A percentile compares a stretch with the other conserved stretches of the same genome.
phyloP scores from a whole-genome alignment of 2,888 invertebrate species.

The Drosophila pegasa region DNA sequence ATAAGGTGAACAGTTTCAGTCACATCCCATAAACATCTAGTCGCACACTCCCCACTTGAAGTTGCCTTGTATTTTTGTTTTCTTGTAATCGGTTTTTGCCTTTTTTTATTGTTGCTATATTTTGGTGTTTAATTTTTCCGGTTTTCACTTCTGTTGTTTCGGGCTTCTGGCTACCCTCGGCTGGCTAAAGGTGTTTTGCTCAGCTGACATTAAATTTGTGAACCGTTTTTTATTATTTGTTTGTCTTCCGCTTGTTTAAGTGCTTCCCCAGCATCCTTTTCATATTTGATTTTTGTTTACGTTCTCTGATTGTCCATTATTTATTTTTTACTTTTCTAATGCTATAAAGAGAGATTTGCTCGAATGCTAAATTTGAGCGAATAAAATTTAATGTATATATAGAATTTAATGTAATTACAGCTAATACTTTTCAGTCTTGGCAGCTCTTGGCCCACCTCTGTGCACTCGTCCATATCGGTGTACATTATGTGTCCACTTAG shows the following conservation, averaged over 20 bases:
- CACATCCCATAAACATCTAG: too few relatives aligned
- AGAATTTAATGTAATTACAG: neutral
- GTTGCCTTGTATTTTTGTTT: constrained; percentile 26
- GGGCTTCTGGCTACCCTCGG: constrained; percentile 41
- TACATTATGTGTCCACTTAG: constrained; percentile 46
- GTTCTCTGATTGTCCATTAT: constrained; percentile 8
- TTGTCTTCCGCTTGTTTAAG: constrained; percentile 14
- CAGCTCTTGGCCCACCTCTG: neutral
- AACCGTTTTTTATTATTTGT: constrained; percentile 9
- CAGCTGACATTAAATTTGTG: constrained; percentile 38
- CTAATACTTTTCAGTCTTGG: neutral
- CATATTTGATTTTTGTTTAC: constrained; percentile 19
- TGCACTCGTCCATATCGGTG: neutral
- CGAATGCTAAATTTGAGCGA: neutral
- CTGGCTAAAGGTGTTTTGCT: constrained; percentile 40
- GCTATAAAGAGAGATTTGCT: constrained; percentile 7
- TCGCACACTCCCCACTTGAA: neutral
- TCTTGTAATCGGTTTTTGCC: constrained; percentile 16
- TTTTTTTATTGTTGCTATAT: neutral
- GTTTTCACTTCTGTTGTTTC: constrained; percentile 18
- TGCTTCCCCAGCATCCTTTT: constrained; percentile 17
- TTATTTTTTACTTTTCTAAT: constrained; percentile 33
- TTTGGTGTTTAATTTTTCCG: constrained; percentile 63
- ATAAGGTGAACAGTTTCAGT: too few relatives aligned
- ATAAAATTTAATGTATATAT: neutral